A percentile compares a stretch with the other conserved stretches of the same genome.
phyloP scores from a whole-genome alignment of 2,113 vertebrate genomes.

The Microcebus lehilahytsara region DNA sequence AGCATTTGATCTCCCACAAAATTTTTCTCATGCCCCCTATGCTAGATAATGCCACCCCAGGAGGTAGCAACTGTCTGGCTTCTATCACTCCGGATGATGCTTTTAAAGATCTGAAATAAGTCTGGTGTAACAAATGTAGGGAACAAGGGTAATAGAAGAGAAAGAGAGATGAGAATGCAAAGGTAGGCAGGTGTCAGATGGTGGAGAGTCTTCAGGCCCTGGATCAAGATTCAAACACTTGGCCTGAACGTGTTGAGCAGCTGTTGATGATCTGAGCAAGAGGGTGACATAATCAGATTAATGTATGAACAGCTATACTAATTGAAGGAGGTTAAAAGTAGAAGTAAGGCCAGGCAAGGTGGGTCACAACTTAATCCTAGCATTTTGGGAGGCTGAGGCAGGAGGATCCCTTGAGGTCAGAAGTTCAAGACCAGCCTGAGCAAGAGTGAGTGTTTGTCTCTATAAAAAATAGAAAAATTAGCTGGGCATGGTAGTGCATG shows the following conservation, averaged over 20 bases:
- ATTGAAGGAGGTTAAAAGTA: not conserved
- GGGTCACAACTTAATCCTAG: too few relatives aligned
- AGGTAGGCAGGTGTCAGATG: not conserved
- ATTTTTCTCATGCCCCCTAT: not conserved
- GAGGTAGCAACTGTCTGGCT: not conserved
- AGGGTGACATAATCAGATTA: not conserved
- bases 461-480: too few relatives aligned
- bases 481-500: rapidly evolving
- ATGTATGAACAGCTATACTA: not conserved
- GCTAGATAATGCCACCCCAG: not conserved
- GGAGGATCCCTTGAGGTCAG: too few relatives aligned
- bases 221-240: not conserved
- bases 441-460: too few relatives aligned
- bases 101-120: not conserved
- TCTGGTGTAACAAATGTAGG: not conserved
- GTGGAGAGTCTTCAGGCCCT: not conserved
- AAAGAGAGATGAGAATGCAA: not conserved
- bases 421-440: too few relatives aligned
- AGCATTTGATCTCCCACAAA: not conserved
- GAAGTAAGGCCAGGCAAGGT: not conserved
- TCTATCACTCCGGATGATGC: not conserved
- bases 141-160: not conserved
- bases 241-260: not conserved
- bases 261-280: not conserved
- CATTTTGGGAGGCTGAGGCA: too few relatives aligned